Evolutionary conservation across 1,140 invertebrate genomes (phyloP).

Genomic region (Plutomurus gul): DNA sequence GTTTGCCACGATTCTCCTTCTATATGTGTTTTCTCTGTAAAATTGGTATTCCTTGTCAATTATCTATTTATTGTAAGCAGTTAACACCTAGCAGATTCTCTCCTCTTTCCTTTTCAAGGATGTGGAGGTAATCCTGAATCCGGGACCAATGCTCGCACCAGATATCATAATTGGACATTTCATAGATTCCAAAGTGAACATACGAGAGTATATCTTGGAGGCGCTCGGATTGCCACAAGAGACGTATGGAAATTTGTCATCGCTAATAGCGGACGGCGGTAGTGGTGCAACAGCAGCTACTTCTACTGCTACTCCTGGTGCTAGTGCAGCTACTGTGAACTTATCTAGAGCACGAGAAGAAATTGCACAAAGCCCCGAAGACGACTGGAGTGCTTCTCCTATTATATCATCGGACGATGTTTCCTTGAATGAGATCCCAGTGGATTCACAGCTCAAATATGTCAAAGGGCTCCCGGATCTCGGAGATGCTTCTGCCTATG

Average conservation of each 20-base stretch:
- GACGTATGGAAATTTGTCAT: not conserved
- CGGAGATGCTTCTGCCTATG: no score
- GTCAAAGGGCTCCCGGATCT: no score
- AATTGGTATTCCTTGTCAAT: not conserved
- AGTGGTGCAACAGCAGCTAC: not conserved
- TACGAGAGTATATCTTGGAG: conserved; percentile 33
- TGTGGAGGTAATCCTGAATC: conserved; percentile 46
- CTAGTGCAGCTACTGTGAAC: no score
- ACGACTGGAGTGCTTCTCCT: no score
- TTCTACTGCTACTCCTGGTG: not conserved
- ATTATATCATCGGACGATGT: not conserved
- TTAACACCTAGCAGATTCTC: not conserved
- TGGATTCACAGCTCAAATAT: not conserved
- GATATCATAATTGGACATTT: conserved; percentile 48
- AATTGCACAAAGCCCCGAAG: not conserved
- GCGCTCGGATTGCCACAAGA: not conserved
- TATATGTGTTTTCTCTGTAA: not conserved
- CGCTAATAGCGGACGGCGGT: no score
- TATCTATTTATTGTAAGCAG: not conserved
- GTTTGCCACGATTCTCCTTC: not conserved
- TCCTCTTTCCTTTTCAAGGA: conserved; percentile 36
- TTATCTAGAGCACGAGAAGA: not conserved
- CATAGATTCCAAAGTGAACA: conserved; percentile 40
- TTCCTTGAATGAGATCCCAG: not conserved
- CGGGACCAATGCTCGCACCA: conserved; percentile 47